A percentile compares a stretch with the other conserved stretches of the same genome.
These are phyloP conservation scores for Cephus spinipes DNA, from an alignment of 2,888 invertebrate genomes.

Conservation along the genomic window DNA sequence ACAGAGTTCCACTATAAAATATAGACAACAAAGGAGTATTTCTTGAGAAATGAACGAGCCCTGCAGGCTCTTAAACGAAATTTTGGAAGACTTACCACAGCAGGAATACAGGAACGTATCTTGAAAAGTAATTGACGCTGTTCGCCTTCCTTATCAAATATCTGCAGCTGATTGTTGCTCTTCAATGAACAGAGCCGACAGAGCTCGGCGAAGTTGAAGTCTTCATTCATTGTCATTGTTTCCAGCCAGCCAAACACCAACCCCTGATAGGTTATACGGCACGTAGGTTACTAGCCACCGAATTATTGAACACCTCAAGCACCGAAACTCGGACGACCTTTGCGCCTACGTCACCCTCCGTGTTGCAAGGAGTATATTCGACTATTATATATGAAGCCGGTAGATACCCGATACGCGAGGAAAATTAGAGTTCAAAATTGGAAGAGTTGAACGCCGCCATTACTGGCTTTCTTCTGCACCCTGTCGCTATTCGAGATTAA, in stretches of 20 bases:
- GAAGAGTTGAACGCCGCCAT: constrained; percentile 47
- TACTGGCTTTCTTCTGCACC: constrained; percentile 27
- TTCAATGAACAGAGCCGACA: constrained; percentile 79
- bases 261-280: constrained; percentile 34
- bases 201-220: constrained; percentile 78
- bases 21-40: neutral
- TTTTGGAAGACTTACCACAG: constrained; percentile 71
- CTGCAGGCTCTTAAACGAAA: neutral
- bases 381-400: neutral
- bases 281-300: constrained; percentile 3
- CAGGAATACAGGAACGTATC: constrained; percentile 76
- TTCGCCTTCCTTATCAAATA: constrained; percentile 80
- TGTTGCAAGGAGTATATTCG: neutral
- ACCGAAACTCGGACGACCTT: constrained; percentile 2
- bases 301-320: neutral
- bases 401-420: neutral
- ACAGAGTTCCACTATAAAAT: neutral
- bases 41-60: neutral
- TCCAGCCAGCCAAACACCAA: constrained; percentile 65
- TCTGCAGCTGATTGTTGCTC: constrained; percentile 76
- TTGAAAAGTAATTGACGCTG: constrained; percentile 78
- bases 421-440: constrained; percentile 37
- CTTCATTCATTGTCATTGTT: constrained; percentile 74
- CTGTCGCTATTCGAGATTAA: constrained; percentile 10
- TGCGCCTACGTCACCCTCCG: constrained; percentile 11